Conservation (phyloP, 2,113 vertebrate genomes). For the Chionis minor region DNA sequence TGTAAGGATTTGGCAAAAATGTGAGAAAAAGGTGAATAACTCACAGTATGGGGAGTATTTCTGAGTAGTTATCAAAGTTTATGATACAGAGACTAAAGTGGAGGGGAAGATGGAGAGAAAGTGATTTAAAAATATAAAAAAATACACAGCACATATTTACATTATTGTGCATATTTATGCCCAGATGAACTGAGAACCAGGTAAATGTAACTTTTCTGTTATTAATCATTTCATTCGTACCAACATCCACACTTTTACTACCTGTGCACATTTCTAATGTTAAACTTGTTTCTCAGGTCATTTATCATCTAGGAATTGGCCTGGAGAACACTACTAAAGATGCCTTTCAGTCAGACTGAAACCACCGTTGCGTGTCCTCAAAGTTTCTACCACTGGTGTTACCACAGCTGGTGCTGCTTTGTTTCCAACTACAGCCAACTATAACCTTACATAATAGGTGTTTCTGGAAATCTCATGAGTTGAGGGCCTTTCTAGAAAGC, state of each 20-base stretch:
- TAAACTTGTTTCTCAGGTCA: neutral
- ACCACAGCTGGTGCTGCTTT: neutral
- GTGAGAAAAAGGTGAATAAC: neutral
- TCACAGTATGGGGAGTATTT: neutral
- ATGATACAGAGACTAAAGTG: neutral
- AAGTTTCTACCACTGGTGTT: neutral
- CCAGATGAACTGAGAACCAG: neutral
- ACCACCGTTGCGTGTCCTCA: neutral
- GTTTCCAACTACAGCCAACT: neutral
- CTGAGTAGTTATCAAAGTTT: neutral
- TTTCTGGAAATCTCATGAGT: neutral
- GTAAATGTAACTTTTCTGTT: neutral
- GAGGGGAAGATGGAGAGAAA: neutral
- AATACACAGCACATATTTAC: neutral
- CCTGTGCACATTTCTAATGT: neutral
- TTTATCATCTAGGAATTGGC: neutral
- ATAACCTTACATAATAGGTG: neutral
- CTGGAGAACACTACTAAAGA: neutral
- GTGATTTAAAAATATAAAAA: neutral
- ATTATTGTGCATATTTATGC: neutral
- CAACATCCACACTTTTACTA: neutral
- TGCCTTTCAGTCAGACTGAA: neutral
- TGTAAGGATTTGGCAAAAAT: neutral
- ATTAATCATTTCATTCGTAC: neutral
- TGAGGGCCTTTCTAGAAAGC: neutral